phyloP scores from a whole-genome alignment of 53 echinoderm and acorn worm genomes.

The Paracentrotus lividus region DNA sequence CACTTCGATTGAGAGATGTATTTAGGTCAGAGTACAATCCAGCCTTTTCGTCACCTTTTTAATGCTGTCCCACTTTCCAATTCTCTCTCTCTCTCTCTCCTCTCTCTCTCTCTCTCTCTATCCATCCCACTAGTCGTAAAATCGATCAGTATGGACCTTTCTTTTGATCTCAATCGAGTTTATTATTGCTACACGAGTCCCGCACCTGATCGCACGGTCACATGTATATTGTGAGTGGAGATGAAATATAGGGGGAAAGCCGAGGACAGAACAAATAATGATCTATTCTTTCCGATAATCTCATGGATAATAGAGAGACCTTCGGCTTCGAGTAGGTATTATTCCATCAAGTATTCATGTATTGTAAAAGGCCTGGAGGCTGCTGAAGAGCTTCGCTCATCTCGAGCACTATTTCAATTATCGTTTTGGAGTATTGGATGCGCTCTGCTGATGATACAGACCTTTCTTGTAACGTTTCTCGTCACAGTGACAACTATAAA shows the following conservation, averaged over 20 bases:
- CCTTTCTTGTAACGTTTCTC: not conserved
- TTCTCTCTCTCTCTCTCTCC: constrained; percentile 14
- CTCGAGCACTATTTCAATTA: not conserved
- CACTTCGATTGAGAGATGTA: not conserved
- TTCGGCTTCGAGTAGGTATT: not conserved
- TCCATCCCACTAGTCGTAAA: constrained; percentile 13
- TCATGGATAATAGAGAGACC: constrained; percentile 19
- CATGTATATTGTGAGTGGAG: not conserved
- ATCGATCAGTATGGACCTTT: constrained; percentile 33
- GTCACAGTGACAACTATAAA: not conserved
- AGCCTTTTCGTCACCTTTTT: not conserved
- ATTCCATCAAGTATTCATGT: too few species aligned
- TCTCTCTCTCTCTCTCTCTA: not conserved
- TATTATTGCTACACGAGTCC: not conserved
- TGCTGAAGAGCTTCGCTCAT: not conserved
- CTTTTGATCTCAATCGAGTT: constrained; percentile 22
- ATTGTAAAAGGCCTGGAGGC: not conserved
- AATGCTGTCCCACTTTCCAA: too few species aligned
- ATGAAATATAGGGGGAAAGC: not conserved
- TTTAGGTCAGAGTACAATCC: constrained; percentile 15
- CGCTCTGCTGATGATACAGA: not conserved
- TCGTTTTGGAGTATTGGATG: not conserved
- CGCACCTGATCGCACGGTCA: not conserved
- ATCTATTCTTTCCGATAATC: constrained; percentile 41
- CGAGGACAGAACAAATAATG: constrained; percentile 33